phyloP scores from a whole-genome alignment of 2,113 vertebrate species.

The Myrmecophaga tridactyla region DNA sequence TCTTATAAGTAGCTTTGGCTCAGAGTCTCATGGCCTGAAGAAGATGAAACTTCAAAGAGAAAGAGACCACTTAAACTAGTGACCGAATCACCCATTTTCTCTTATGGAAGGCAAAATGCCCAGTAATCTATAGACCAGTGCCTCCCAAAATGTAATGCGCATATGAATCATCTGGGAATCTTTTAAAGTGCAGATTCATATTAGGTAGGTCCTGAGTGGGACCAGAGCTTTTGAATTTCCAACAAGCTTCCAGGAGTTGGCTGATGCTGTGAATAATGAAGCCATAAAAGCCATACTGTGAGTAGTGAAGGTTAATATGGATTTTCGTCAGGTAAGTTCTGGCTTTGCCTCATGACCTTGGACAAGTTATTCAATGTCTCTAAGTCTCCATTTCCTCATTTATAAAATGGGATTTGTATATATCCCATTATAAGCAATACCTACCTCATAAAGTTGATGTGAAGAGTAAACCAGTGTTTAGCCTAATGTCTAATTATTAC shows the following conservation, averaged over 20 bases:
- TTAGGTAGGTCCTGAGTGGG: neutral
- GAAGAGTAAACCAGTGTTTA: conserved; percentile 10
- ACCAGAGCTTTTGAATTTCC: neutral
- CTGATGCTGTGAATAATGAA: neutral
- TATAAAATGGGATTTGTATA: neutral
- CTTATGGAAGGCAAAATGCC: neutral
- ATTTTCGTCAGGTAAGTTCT: neutral
- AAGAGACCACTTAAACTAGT: neutral
- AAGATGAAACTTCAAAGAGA: neutral
- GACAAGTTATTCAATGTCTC: neutral
- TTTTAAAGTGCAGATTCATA: conserved; percentile 23
- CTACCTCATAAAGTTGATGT: neutral
- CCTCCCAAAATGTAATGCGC: neutral
- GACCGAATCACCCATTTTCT: neutral
- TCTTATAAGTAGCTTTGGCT: conserved; percentile 22
- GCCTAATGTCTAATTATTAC: neutral
- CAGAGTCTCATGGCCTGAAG: neutral
- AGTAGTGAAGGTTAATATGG: neutral
- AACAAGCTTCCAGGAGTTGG: neutral
- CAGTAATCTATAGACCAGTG: neutral
- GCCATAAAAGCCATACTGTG: neutral
- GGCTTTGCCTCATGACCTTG: neutral
- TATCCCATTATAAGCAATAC: no score
- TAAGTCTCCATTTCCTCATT: neutral
- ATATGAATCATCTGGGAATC: neutral